Evolutionary conservation across 2,888 invertebrate species (phyloP), one percentile per base, ranked within the genome.

Genomic region (Palloptera scutellata): DNA sequence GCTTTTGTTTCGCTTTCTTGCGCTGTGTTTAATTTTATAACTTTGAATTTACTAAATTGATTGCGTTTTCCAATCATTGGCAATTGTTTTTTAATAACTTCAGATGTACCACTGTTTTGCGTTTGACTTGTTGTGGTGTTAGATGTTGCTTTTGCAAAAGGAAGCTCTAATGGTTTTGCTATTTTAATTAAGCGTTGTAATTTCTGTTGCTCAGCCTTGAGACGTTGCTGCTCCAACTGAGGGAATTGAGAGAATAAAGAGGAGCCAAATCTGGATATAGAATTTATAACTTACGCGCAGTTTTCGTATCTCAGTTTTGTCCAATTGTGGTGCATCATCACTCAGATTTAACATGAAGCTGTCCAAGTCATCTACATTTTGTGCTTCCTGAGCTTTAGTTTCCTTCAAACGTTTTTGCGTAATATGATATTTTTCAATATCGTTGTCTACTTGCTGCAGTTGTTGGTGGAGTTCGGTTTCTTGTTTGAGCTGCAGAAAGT

Each of bases 301-400:
- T 71, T 85, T 87, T n/a, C 87, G 87, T 54, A 90, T 86, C 73
- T 90, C 91, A 1, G 91, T 88, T 81, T 91, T 92, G 63, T 88
- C 89, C 15, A 91, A 85, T 41, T 87, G 86, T 0, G 71, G 67
- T 0, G 86, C 86, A 77, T 89, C 89, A 66, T 87, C 88, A 0
- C 86, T 84, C 67, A 94, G 83, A 45, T 87, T 88, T 48, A 88
- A 88, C 95, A 97, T 96, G 83, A 89, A 97, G 6, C 89, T 89
- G 80, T 97, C 97, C 58, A 97, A 84, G 1, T 92, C 91, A 80
- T 96, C 96, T 9, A 89, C 90, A 1, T 59, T 71, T 15, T 52
- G 30, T 2, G 64, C 69, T 10, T 43, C 45, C 2, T 58, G 63
- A 17, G 30, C 8, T 52, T 63, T 66, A 53, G 68, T 17, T 6